Evolutionary conservation across 2,797 vertebrate species (phyloP).

Genomic region (Diglossa cyanea): DNA sequence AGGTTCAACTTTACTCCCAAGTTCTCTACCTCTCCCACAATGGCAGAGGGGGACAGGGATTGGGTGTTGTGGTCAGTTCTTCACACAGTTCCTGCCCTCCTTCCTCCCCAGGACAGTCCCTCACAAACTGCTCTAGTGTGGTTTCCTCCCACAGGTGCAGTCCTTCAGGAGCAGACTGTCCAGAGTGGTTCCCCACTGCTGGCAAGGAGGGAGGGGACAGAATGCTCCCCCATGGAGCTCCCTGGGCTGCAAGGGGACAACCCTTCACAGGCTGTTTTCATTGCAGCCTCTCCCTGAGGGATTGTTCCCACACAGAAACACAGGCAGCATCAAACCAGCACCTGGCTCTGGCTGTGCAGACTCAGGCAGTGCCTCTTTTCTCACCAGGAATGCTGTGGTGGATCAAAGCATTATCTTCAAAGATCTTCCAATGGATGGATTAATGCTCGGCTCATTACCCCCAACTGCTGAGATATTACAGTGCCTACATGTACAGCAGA

Average conservation of each 20-base stretch:
- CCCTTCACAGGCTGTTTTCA: background rate
- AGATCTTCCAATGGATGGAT: background rate
- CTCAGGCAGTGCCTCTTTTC: background rate
- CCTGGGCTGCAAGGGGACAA: background rate
- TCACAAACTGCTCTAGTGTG: background rate
- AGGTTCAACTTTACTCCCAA: background rate
- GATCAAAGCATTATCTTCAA: background rate
- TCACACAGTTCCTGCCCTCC: background rate
- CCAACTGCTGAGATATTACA: background rate
- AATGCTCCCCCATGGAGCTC: background rate
- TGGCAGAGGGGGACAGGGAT: background rate
- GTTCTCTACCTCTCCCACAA: rapidly evolving
- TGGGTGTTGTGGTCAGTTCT: background rate
- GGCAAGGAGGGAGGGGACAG: background rate
- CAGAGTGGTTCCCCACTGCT: background rate
- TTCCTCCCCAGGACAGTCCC: background rate
- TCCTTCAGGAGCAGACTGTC: background rate
- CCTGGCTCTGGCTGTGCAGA: background rate
- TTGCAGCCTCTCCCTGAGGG: background rate
- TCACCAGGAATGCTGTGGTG: rapidly evolving
- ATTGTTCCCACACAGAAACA: background rate
- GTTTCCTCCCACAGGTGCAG: background rate
- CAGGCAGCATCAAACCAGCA: background rate
- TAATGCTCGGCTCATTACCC: background rate
- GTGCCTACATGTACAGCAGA: rapidly evolving